These are phyloP conservation scores for Apocrypta bakeri DNA, from an alignment of 1,140 invertebrate species.

Conservation along the genomic window DNA sequence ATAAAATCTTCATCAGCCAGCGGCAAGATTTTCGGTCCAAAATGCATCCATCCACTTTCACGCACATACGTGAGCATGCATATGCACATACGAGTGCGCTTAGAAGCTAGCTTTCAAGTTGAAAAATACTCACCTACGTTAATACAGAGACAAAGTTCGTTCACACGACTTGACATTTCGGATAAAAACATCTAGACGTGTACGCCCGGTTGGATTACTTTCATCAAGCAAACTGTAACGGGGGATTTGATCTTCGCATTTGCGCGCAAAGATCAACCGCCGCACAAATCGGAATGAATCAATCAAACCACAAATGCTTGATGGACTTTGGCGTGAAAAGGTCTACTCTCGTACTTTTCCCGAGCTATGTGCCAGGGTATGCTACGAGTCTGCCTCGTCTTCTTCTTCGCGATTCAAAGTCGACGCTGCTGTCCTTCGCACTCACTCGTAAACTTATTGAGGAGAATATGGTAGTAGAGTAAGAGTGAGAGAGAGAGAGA, in stretches of 20 bases:
- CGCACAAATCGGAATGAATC: constrained; percentile 27
- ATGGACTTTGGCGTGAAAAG: neutral
- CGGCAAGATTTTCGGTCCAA: neutral
- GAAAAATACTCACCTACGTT: neutral
- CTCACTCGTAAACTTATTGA: constrained; percentile 41
- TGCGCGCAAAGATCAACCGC: neutral
- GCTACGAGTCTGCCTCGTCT: neutral
- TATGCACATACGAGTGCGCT: no score
- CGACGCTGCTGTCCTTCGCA: neutral
- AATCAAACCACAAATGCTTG: constrained; percentile 14
- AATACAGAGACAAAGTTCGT: neutral
- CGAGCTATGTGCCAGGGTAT: no score
- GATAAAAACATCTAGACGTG: no score
- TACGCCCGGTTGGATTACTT: constrained; percentile 18
- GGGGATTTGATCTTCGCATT: constrained; percentile 7
- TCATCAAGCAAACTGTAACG: neutral
- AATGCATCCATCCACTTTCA: neutral
- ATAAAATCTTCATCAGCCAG: neutral
- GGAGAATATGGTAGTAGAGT: neutral
- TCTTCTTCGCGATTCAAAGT: neutral
- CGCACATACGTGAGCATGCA: no score
- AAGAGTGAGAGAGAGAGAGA: no score
- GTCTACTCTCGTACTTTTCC: neutral
- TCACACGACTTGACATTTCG: no score
- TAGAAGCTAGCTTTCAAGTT: neutral